These are phyloP conservation scores for Iphiclides podalirius DNA, from an alignment of 2,888 invertebrate species.

Conservation along the genomic window DNA sequence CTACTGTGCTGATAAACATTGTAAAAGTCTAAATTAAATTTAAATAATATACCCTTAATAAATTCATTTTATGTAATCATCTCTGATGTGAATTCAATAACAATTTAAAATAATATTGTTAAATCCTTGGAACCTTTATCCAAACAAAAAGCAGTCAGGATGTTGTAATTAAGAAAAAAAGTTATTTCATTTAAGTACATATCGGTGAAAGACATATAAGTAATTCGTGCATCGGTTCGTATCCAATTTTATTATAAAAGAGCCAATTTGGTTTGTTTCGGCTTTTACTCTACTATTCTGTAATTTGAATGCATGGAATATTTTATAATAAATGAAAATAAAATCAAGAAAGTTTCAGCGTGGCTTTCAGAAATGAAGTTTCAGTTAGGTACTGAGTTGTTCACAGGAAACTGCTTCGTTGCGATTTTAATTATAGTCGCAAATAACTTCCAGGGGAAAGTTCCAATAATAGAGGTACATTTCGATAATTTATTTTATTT, in stretches of 20 bases:
- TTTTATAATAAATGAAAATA: constrained; percentile 18
- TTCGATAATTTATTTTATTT: constrained; percentile 6
- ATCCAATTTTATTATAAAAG: no score
- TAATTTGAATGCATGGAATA: constrained; percentile 17
- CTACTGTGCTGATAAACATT: background rate
- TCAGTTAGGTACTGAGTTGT: constrained; percentile 7
- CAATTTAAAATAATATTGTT: no score
- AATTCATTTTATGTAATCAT: no score
- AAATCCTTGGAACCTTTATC: no score
- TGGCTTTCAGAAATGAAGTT: constrained; percentile 8
- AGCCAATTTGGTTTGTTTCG: background rate
- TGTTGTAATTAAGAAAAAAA: no score
- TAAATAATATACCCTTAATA: background rate
- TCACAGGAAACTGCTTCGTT: constrained; percentile 13
- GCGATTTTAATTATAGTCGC: constrained; percentile 18
- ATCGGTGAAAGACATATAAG: no score
- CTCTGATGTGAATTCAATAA: no score
- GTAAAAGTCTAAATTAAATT: background rate
- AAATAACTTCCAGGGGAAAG: constrained; percentile 14
- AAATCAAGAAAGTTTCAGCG: constrained; percentile 5
- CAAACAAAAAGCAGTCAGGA: no score
- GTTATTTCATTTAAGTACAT: no score
- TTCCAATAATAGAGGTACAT: constrained; percentile 5
- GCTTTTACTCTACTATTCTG: background rate
- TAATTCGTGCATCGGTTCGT: no score